Evolutionary conservation across 2,797 vertebrate genomes (phyloP).

Genomic region (Silurus aristotelis): DNA sequence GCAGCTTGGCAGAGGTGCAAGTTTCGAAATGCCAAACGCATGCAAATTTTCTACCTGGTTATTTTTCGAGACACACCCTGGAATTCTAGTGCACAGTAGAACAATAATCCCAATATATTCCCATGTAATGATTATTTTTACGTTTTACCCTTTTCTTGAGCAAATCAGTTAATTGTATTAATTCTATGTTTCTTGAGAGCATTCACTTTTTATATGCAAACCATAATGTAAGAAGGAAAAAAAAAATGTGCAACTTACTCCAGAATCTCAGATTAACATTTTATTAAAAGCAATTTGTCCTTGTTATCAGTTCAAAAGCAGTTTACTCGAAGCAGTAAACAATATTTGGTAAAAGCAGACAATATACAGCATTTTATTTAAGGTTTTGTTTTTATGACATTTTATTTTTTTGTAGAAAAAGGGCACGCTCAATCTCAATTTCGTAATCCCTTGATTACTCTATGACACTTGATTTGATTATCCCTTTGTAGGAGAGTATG

Average conservation of each 20-base stretch:
- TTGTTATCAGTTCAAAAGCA: not conserved
- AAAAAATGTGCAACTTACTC: not conserved
- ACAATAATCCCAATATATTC: not conserved
- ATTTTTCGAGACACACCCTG: not conserved
- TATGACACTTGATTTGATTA: conserved; percentile 12
- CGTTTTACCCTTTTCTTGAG: no score
- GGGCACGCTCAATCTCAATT: not conserved
- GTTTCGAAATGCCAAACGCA: not conserved
- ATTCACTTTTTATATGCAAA: not conserved
- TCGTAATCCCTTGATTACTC: not conserved
- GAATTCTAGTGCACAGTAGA: not conserved
- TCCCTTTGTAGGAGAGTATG: conserved; percentile 5
- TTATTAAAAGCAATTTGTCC: conserved; percentile 15
- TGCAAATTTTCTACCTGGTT: not conserved
- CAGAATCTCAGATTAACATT: conserved; percentile 7
- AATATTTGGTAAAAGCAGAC: not conserved
- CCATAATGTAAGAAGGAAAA: not conserved
- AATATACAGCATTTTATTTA: no score
- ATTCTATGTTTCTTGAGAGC: no score
- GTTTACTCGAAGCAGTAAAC: conserved; percentile 5
- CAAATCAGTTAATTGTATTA: no score
- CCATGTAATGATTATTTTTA: no score
- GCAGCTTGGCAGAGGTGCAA: not conserved
- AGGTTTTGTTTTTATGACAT: no score
- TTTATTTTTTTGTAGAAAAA: not conserved